Percentiles rank a stretch among this genome's conserved stretches.
Conservation (phyloP, 2,797 vertebrate species). For the Sardinella longiceps region DNA sequence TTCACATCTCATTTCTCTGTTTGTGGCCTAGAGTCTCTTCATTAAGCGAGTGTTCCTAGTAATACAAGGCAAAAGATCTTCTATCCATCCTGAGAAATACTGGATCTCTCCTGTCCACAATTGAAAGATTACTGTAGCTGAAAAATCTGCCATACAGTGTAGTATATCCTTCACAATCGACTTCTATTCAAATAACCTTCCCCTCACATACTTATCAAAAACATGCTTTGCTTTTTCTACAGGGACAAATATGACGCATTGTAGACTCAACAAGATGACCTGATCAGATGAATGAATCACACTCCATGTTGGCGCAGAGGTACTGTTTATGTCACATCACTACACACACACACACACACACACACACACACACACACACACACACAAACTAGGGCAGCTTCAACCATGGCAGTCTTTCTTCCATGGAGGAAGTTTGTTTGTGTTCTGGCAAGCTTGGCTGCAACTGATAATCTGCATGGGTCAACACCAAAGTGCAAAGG, state of each 20-base stretch:
- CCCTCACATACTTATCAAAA: not conserved
- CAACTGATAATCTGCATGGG: conserved; percentile 24
- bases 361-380: not conserved
- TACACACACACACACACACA: not conserved
- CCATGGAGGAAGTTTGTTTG: conserved; percentile 14
- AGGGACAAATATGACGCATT: not conserved
- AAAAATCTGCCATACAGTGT: not conserved
- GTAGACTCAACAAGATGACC: not conserved
- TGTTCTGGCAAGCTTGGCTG: not conserved
- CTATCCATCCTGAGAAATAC: not conserved
- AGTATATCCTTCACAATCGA: not conserved
- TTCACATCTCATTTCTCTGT: too few relatives aligned
- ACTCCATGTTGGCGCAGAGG: not conserved
- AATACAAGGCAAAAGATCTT: not conserved
- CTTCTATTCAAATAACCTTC: not conserved
- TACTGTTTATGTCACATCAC: not conserved
- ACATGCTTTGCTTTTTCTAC: not conserved
- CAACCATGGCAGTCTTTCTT: not conserved
- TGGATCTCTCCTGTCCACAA: not conserved
- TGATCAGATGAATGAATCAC: not conserved
- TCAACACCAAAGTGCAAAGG: conserved; percentile 41
- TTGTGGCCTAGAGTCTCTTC: too few relatives aligned
- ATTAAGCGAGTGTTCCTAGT: too few relatives aligned
- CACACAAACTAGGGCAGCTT: not conserved
- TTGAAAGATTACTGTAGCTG: too few relatives aligned